Evolutionary conservation across 2,888 invertebrate genomes (phyloP), one percentile per base, ranked within the genome.

Genomic region (Spisula solida): DNA sequence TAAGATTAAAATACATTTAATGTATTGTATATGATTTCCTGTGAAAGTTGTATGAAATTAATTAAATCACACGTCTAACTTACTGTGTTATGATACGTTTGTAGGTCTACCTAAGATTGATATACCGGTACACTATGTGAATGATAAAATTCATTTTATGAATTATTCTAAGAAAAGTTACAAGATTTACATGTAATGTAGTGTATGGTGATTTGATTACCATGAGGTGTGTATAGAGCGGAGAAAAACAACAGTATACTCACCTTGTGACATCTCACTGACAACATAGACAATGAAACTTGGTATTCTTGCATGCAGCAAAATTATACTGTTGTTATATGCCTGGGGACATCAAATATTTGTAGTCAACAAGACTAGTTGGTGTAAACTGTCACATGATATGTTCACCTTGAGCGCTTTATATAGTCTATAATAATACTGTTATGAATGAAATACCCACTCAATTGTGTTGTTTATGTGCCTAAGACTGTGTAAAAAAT

Each of bases 201-300:
- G 75, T 34, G 25, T 1, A 31, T 75, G 75, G 75, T 75, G 6
- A 75, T 34, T 34, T 75, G 31, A 75, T 75, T 75, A 31, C 75
- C 34, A 34, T 34, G 0, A 75, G 31, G 16, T 34, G 16, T 34
- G 75, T 75, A 75, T 75, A 75, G 75, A 75, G 14, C 0, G 25
- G n/a, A 60, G 47, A 80, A 20, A 80, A 80, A 80, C 47, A 80
- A 80, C n/a, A 47, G 47, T 14, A 47, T 25, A 48, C 10, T 25
- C 47, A 80, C 47, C 48, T 47, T 25, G 4, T 83, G 84, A 84
- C 84, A 78, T 29, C 18, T 78, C 47, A 31, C 75, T 84, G 84
- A 84, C 84, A 84, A 84, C 20, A 31, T 47, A 51, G 84, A 84
- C 84, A 84, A 34, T 78, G 75, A 84, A 75, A 75, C 78, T 55